A percentile compares a stretch with the other conserved stretches of the same genome.
These are phyloP conservation scores for Melipona beecheii DNA, from an alignment of 2,888 invertebrate species.

Conservation along the genomic window DNA sequence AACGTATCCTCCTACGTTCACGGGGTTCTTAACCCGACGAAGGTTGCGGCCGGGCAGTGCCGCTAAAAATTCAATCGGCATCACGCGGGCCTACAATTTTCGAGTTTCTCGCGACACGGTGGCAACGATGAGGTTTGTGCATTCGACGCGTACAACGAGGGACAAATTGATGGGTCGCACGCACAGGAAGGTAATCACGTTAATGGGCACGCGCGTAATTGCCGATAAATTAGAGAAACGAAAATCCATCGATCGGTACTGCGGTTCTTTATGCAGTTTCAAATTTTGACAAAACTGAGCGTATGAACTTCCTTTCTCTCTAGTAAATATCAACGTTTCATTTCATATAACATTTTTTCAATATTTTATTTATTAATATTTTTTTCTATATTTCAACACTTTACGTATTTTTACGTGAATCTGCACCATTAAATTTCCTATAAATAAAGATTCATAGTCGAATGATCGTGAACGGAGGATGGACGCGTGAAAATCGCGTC, in stretches of 20 bases:
- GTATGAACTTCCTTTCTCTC: no score
- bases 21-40: conserved; percentile 59
- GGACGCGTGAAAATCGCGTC: not conserved
- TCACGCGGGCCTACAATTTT: conserved; percentile 10
- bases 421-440: no score
- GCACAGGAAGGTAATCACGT: conserved; percentile 41
- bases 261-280: no score
- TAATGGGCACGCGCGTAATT: conserved; percentile 48
- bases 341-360: no score
- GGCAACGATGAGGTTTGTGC: conserved; percentile 18
- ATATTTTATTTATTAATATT: no score
- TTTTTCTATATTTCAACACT: no score
- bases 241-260: conserved; percentile 22
- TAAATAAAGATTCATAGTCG: no score
- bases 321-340: no score
- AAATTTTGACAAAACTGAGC: no score
- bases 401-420: no score
- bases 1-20: conserved; percentile 22
- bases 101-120: conserved; percentile 28
- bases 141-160: conserved; percentile 30
- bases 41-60: conserved; percentile 18
- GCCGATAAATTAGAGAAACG: conserved; percentile 45
- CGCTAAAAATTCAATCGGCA: conserved; percentile 30
- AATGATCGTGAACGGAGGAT: no score
- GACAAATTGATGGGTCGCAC: conserved; percentile 49